Evolutionary conservation across 2,888 invertebrate species (phyloP), one percentile per base, ranked within the genome.

Genomic region (Epinotia bilunana): DNA sequence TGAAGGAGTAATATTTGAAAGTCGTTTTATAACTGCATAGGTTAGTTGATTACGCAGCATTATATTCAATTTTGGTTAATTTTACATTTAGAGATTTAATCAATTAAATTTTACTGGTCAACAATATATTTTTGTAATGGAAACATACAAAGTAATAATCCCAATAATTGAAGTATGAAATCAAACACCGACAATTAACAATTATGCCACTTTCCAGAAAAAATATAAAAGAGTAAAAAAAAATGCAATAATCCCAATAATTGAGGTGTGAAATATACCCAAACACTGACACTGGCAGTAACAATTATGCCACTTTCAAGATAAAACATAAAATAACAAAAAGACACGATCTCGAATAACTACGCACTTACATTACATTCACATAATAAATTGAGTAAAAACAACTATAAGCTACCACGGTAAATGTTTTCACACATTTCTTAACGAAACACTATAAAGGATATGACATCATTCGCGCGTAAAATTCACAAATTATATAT

Each of bases 401-500:
- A 83, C 83, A 81, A 80, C 77, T 69, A 77, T 79, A 76, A 79
- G 79, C 82, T 83, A 79, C 60, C 80, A 77, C 80, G 79, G 83
- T 79, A 80, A 81, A 80, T 77, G 80, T 84, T 84, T 88, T 89
- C 84, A 83, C 87, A 86, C 86, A 84, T 87, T 84, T 86, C 80
- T 84, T 85, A 80, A 82, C 82, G 82, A 85, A 87, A 85, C 83
- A 80, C 78, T 82, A n/a, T n/a, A 80, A 82, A 85, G 84, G 81
- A 87, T 82, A 86, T 91, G 89, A 90, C 87, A 89, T 87, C 88
- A 88, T 87, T 85, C 78, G 82, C 85, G 83, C 85, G 90, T 91
- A 91, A 91, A 91, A 87, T 88, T 84, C 85, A 79, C 83, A 86
- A 87, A 87, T 87, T 90, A 91, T 89, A 89, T 86, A 87, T 84